Evolutionary conservation across 1,140 invertebrate species (phyloP).

Genomic region (Rhyacophila brunnea): DNA sequence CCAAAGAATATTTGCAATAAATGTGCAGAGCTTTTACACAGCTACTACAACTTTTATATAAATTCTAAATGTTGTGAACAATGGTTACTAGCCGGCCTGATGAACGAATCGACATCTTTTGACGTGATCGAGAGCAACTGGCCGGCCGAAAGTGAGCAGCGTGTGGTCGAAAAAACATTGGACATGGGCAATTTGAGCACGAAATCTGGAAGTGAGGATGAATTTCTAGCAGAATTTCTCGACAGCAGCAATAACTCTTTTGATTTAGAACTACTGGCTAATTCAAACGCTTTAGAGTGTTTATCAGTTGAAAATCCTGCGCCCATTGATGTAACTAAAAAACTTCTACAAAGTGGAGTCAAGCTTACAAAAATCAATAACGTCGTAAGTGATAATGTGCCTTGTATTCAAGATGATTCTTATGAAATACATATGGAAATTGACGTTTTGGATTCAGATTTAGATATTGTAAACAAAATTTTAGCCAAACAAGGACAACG

Average conservation of each 20-base stretch:
- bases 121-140: not conserved
- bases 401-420: slow-evolving; percentile 14
- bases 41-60: slow-evolving; percentile 25
- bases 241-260: slow-evolving; percentile 20
- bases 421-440: slow-evolving; percentile 35
- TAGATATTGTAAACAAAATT: slow-evolving; percentile 29
- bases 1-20: slow-evolving; percentile 27
- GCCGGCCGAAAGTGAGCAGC: not conserved
- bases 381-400: slow-evolving; percentile 1
- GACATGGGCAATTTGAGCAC: not conserved
- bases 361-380: slow-evolving; percentile 29
- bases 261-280: slow-evolving; percentile 18
- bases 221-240: slow-evolving; percentile 21
- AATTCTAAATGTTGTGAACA: slow-evolving; percentile 22
- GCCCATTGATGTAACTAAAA: slow-evolving; percentile 10
- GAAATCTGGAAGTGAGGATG: slow-evolving; percentile 15
- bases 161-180: not conserved
- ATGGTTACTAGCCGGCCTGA: slow-evolving; percentile 7
- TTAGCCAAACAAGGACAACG: slow-evolving; percentile 16
- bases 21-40: slow-evolving; percentile 15
- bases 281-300: slow-evolving; percentile 14
- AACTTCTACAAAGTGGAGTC: slow-evolving; percentile 19
- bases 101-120: slow-evolving; percentile 6
- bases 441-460: slow-evolving; percentile 30
- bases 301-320: slow-evolving; percentile 9